Percentiles rank a stretch among this genome's conserved stretches.
phyloP scores from a whole-genome alignment of 2,888 invertebrate genomes.

The Drosophila prolongata region DNA sequence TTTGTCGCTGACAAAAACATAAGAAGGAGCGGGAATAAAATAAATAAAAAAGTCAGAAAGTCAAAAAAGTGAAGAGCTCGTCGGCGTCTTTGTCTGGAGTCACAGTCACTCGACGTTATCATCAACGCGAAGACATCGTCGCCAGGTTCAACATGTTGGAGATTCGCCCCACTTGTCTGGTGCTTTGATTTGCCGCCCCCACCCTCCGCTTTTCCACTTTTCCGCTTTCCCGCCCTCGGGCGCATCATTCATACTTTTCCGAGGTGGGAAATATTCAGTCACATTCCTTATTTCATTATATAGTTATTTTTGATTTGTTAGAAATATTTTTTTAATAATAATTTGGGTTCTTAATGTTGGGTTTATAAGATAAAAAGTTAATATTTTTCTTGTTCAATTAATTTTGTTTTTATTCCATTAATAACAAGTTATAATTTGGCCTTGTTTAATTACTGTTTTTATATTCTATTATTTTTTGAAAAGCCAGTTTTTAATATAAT shows the following conservation, averaged over 20 bases:
- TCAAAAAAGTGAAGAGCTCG: constrained; percentile 30
- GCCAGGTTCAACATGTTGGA: constrained; percentile 43
- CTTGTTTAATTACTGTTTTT: no score
- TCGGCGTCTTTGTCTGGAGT: constrained; percentile 26
- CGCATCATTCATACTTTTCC: constrained; percentile 20
- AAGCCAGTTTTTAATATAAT: no score
- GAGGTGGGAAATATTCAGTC: neutral
- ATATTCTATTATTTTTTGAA: no score
- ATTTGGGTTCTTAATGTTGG: no score
- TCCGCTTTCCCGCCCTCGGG: neutral
- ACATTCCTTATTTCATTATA: neutral
- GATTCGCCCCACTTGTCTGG: constrained; percentile 34
- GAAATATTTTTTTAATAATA: no score
- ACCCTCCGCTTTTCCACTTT: neutral
- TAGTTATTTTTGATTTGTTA: no score
- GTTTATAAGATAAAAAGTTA: no score
- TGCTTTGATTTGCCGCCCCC: constrained; percentile 35
- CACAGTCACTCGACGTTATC: constrained; percentile 29
- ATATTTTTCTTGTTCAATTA: no score
- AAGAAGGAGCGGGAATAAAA: constrained; percentile 13
- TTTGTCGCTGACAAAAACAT: constrained; percentile 48
- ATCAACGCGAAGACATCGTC: constrained; percentile 30
- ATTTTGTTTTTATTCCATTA: no score
- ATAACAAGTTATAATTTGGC: no score
- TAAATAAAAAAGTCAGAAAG: constrained; percentile 22